phyloP scores from a whole-genome alignment of 1,140 invertebrate species.

The Drosophila prosaltans region DNA sequence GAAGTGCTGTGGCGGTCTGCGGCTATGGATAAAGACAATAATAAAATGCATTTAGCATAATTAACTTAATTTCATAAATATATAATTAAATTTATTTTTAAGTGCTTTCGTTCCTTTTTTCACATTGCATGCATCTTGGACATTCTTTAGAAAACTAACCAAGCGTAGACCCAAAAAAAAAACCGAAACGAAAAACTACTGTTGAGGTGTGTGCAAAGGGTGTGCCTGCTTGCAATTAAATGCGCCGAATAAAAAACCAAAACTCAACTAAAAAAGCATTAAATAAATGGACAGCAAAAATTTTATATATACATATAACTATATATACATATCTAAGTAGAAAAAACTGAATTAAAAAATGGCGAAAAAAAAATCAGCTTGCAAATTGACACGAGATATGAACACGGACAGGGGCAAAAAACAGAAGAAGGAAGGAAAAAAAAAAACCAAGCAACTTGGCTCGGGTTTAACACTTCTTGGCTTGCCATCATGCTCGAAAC shows the following conservation, averaged over 20 bases:
- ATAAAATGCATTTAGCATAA: conserved; percentile 78
- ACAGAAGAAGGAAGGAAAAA: conserved; percentile 28
- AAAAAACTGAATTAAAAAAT: conserved; percentile 1
- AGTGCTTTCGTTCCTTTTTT: conserved; percentile 34
- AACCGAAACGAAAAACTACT: conserved; percentile 2
- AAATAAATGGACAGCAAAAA: conserved; percentile 59
- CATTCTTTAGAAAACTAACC: conserved; percentile 70
- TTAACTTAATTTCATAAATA: conserved; percentile 80
- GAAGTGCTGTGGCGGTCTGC: conserved; percentile 36
- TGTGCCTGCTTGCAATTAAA: conserved; percentile 72
- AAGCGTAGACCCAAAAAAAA: conserved; percentile 48
- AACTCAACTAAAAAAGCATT: conserved; percentile 70
- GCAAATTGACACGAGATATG: conserved; percentile 80
- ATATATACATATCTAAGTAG: not conserved
- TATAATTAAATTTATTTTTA: conserved; percentile 69
- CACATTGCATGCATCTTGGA: conserved; percentile 61
- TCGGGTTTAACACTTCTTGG: conserved; percentile 78
- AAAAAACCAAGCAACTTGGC: conserved; percentile 66
- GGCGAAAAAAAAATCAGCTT: conserved; percentile 64
- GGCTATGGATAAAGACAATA: conserved; percentile 64
- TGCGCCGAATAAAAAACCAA: conserved; percentile 56
- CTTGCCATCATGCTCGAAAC: conserved; percentile 45
- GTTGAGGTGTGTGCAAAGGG: conserved; percentile 62
- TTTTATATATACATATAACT: conserved; percentile 35
- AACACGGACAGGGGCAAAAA: conserved; percentile 55